Evolutionary conservation across 2,797 vertebrate genomes (phyloP).

Genomic region (Melanotaenia trifasciata): DNA sequence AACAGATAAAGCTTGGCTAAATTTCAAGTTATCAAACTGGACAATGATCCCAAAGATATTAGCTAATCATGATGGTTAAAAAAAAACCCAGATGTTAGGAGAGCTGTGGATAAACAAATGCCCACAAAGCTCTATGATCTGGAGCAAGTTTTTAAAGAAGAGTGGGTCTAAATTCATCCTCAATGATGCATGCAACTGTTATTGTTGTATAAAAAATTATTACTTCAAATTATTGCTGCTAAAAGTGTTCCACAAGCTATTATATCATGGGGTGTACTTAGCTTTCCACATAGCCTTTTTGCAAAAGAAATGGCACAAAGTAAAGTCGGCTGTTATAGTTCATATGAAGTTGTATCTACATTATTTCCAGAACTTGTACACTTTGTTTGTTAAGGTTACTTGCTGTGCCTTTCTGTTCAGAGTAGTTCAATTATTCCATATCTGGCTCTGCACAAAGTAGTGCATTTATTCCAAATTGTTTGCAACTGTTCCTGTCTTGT

Average conservation of each 20-base stretch:
- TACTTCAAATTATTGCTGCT: background rate
- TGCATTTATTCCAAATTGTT: constrained; percentile 60
- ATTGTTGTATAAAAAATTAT: background rate
- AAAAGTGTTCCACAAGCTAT: background rate
- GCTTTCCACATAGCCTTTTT: background rate
- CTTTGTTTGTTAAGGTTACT: constrained; percentile 9
- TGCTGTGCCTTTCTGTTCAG: constrained; percentile 11
- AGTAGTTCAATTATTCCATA: constrained; percentile 41
- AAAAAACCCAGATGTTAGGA: background rate
- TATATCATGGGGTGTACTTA: background rate
- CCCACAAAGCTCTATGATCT: background rate
- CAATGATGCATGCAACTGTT: background rate
- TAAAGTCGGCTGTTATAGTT: background rate
- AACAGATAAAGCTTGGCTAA: background rate
- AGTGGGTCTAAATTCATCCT: background rate
- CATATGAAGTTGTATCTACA: background rate
- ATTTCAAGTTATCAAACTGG: background rate
- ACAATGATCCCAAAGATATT: background rate
- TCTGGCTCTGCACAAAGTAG: constrained; percentile 19
- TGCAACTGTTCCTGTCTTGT: constrained; percentile 40
- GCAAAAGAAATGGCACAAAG: background rate
- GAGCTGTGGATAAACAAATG: background rate
- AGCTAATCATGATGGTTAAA: background rate
- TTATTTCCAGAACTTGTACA: background rate
- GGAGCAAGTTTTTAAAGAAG: background rate